Evolutionary conservation across 2,113 vertebrate genomes (phyloP).

Genomic region (Trogon surrucura): DNA sequence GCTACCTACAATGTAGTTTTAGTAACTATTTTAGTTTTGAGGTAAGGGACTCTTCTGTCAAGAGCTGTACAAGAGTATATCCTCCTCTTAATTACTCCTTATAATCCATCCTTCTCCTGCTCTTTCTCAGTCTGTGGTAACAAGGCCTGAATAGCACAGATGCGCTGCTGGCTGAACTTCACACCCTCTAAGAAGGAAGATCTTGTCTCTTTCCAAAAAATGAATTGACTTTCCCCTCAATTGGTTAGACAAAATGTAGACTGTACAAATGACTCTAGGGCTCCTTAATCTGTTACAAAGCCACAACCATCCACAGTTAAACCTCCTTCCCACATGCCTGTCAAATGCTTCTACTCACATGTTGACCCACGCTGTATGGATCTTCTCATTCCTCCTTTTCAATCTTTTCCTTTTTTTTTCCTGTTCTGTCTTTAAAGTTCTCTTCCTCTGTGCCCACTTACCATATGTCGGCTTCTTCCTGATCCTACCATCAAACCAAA

Average conservation of each 20-base stretch:
- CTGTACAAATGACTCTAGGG: neutral
- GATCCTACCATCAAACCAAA: neutral
- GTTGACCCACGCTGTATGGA: neutral
- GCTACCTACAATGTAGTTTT: accelerated
- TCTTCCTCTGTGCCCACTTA: slow-evolving; percentile 7
- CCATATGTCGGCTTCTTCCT: neutral
- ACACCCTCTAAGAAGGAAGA: neutral
- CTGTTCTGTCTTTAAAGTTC: neutral
- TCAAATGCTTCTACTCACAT: neutral
- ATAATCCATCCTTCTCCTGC: neutral
- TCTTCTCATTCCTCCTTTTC: neutral
- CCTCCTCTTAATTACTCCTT: neutral
- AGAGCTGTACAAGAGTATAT: neutral
- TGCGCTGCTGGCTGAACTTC: neutral
- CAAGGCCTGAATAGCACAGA: neutral
- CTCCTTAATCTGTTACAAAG: neutral
- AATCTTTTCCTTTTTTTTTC: neutral
- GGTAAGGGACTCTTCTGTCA: neutral
- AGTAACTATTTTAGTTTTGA: neutral
- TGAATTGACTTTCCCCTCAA: neutral
- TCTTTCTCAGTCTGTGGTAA: neutral
- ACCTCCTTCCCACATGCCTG: neutral
- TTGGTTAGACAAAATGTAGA: neutral
- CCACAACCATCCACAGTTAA: neutral
- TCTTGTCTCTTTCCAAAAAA: neutral